Evolutionary conservation across 2,113 vertebrate species (phyloP).

Genomic region (Hydropotes inermis): DNA sequence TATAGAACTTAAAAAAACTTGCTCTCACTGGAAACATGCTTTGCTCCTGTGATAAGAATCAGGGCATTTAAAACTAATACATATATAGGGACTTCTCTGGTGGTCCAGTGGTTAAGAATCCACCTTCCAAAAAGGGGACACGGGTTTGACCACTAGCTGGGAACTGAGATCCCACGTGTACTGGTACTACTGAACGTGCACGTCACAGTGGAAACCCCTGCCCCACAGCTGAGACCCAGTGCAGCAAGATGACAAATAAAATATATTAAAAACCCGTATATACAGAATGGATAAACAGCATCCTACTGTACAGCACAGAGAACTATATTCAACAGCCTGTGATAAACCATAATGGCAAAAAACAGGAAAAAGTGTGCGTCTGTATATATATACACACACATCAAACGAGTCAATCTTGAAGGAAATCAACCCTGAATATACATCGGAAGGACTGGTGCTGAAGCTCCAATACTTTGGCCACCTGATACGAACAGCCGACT

Average conservation of each 20-base stretch:
- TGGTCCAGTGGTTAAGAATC: neutral
- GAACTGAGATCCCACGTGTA: neutral
- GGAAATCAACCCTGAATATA: neutral
- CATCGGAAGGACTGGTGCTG: neutral
- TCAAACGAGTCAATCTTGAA: neutral
- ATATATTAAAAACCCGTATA: neutral
- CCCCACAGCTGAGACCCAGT: neutral
- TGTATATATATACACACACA: neutral
- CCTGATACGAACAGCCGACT: fast-evolving
- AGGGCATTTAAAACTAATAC: neutral
- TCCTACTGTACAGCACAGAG: neutral
- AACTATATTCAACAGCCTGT: neutral
- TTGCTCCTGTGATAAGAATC: neutral
- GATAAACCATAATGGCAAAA: neutral
- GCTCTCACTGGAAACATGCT: neutral
- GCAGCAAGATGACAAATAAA: neutral
- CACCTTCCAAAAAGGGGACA: neutral
- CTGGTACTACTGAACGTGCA: neutral
- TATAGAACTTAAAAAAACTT: neutral
- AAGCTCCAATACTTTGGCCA: neutral
- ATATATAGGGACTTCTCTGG: neutral
- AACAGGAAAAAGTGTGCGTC: neutral
- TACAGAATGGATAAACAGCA: neutral
- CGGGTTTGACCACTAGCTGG: neutral
- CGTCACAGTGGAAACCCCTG: neutral